A percentile compares a stretch with the other conserved stretches of the same genome.
phyloP scores from a whole-genome alignment of 1,140 invertebrate species.

The Drosophila subpulchrella region DNA sequence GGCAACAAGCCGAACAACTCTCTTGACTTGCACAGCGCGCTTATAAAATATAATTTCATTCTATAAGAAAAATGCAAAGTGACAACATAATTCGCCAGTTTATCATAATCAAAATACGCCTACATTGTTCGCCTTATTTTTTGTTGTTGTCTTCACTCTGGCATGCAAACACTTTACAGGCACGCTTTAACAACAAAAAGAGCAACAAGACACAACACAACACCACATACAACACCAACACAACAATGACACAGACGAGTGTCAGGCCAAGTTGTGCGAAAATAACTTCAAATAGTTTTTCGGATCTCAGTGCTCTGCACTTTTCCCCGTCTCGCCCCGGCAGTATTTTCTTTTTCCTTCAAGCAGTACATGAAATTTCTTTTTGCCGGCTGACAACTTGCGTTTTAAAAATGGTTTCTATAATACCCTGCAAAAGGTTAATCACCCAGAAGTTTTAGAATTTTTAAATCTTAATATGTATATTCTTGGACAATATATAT shows the following conservation, averaged over 20 bases:
- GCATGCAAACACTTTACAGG: conserved; percentile 68
- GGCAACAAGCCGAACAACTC: conserved; percentile 29
- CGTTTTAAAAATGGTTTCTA: conserved; percentile 33
- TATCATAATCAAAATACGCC: conserved; percentile 84
- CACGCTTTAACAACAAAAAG: conserved; percentile 54
- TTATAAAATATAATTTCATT: conserved; percentile 82
- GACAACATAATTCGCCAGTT: conserved; percentile 84
- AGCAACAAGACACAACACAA: not conserved
- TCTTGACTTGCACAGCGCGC: conserved; percentile 48
- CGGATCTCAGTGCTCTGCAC: conserved; percentile 14
- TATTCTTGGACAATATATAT: no score
- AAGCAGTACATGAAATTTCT: conserved; percentile 55
- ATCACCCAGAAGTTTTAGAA: no score
- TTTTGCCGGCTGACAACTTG: conserved; percentile 51
- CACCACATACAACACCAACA: conserved; percentile 36
- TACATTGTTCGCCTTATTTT: conserved; percentile 65
- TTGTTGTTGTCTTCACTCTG: conserved; percentile 21
- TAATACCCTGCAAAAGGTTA: not conserved
- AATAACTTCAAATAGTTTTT: conserved; percentile 79
- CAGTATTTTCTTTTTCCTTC: conserved; percentile 15
- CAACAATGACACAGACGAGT: conserved; percentile 78
- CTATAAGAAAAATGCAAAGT: conserved; percentile 84
- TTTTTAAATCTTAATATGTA: no score
- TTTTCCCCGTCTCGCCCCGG: conserved; percentile 9
- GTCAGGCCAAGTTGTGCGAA: conserved; percentile 74